Base-by-base conservation (phyloP, 2,888 invertebrate species). In the Xiphydria camelus region DNA sequence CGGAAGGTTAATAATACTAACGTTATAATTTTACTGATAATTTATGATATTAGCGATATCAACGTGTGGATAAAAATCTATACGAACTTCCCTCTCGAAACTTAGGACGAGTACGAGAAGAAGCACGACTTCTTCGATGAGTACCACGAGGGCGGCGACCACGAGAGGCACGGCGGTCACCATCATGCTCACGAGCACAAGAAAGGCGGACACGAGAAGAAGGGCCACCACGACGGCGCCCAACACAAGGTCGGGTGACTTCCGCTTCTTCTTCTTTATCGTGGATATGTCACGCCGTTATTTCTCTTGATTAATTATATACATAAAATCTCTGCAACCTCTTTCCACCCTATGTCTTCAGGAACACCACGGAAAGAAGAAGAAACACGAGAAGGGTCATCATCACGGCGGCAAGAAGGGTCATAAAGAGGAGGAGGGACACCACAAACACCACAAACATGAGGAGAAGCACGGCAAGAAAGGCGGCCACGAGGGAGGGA, bases 71-170 rank as follows among this genome's bases (percentile, higher is more conserved):
- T n/a, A n/a, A n/a, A n/a, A n/a, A n/a, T n/a, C n/a, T n/a, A 46
- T 62, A 56, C 48, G 59, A 63, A 14, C 2, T 2, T 15, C 10
- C 4, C 21, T 6, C 17, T 9, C n/a, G n/a, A n/a, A n/a, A 17
- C 6, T 14, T 10, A 86, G 62, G 86, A 88, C 55, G 88, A 88
- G 61, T 88, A 84, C 61, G 84, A 87, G 62, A 87, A 88, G 66
- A 87, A 85, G 51, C 83, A 86, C 33, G 86, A 87, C 61, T 88
- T 88, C 77, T 88, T 85, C 59, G 88, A 88, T 62, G 88, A 88
- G 68, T 83, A 83, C 40, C 83, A 87, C 17, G 87, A 87, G 59
- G 85, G 82, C 9, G 83, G 79, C 0, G 85, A 84, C 31, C 80
- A 83, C 44, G 85, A 85, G 58, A 84, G 84, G 48, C 81, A 84